Evolutionary conservation across 2,113 vertebrate genomes (phyloP).

Genomic region (Sprattus sprattus): DNA sequence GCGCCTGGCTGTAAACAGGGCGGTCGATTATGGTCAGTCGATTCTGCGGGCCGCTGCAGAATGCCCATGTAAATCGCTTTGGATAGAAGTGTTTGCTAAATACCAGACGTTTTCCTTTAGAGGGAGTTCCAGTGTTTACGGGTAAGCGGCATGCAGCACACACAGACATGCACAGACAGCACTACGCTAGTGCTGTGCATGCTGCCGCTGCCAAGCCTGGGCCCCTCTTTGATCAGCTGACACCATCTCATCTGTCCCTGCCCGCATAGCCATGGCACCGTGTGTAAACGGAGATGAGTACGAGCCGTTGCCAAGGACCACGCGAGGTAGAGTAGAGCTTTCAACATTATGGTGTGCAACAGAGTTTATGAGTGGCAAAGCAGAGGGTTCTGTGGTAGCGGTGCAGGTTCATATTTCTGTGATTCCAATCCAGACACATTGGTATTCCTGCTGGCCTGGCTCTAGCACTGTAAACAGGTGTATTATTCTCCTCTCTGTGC

Average conservation of each 20-base stretch:
- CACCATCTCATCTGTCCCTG: constrained; percentile 8
- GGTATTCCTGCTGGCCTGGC: background rate
- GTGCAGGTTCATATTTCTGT: background rate
- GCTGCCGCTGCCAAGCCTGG: background rate
- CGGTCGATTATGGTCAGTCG: too few species aligned
- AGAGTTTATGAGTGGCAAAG: background rate
- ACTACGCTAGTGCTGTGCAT: background rate
- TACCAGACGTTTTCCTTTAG: too few species aligned
- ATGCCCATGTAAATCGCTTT: too few species aligned
- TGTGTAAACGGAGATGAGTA: background rate
- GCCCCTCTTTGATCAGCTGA: constrained; percentile 15
- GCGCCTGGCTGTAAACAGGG: background rate
- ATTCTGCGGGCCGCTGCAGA: too few species aligned
- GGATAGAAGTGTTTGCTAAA: too few species aligned
- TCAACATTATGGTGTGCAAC: background rate
- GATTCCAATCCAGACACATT: background rate
- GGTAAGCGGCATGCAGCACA: background rate
- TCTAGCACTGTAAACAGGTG: background rate
- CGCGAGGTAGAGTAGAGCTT: background rate
- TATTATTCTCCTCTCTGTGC: background rate
- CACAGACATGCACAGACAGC: background rate
- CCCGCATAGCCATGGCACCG: background rate
- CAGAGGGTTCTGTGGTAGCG: background rate
- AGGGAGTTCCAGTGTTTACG: background rate
- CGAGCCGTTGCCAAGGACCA: background rate